A percentile compares a stretch with the other conserved stretches of the same genome.
Evolutionary conservation across 2,797 vertebrate genomes (phyloP).

Genomic region (Sylvilagus floridanus): DNA sequence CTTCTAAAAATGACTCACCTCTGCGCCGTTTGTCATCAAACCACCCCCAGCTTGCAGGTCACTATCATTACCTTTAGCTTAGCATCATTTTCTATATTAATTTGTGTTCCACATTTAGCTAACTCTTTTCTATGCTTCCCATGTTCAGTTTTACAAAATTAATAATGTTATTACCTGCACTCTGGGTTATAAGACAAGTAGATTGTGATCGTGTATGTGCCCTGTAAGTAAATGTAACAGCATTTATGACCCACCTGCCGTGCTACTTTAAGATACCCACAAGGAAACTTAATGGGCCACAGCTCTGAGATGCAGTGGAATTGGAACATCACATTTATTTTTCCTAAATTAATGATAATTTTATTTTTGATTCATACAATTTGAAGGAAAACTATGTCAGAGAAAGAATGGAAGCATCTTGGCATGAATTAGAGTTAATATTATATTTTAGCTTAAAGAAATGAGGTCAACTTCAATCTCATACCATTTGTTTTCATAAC

Average conservation of each 20-base stretch:
- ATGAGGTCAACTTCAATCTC: not conserved
- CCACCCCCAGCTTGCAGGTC: not conserved
- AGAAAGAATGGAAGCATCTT: constrained; percentile 23
- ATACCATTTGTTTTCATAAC: not conserved
- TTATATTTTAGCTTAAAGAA: not conserved
- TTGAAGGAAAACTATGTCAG: not conserved
- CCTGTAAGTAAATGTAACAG: not conserved
- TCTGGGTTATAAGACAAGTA: not conserved
- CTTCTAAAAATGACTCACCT: not conserved
- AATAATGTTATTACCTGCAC: not conserved
- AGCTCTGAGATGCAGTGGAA: not conserved
- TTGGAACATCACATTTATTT: not conserved
- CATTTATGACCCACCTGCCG: not conserved
- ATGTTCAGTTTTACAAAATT: constrained; percentile 28
- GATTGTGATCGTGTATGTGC: not conserved
- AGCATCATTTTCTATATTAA: not conserved
- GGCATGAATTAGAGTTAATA: not conserved
- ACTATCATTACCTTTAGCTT: not conserved
- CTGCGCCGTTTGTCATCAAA: not conserved
- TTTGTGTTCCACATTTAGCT: not conserved
- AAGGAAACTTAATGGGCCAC: not conserved
- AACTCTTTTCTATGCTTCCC: not conserved
- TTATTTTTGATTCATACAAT: constrained; percentile 7
- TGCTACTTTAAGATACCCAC: not conserved
- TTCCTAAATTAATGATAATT: not conserved